Base-by-base conservation (phyloP, 2,113 vertebrate species). In the Paradoxurus hermaphroditus region DNA sequence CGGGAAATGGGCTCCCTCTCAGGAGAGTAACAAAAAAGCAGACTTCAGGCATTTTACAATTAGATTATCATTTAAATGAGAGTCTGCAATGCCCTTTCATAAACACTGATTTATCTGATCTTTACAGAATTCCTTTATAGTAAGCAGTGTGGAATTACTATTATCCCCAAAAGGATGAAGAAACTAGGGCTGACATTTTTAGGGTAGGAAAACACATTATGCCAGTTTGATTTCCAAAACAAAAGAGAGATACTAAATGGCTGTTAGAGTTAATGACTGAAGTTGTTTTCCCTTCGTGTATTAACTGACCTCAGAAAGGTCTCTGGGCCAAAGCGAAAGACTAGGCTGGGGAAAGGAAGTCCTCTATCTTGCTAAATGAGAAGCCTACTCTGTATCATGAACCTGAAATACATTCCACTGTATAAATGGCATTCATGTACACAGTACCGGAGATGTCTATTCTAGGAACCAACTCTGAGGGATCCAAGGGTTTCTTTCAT, bases 1-100 rank as follows among this genome's bases (percentile, higher is more conserved):
- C 0, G 34, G 53, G 12, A 46, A 12, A 51, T 16, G 49, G 23
- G 63, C 11, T 90, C 79, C 53, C 41, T 84, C 59, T 67, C 15
- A 84, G 29, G n/a, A 82, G 14, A 73, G 25, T 70, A 93, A 88
- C n/a, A 94, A 97, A 95, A 79, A 91, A 87, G 63, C 31, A 83
- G 59, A 73, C 44, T 84, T 88, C 8, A 73, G 49, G 62, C 44
- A 95, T 79, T 88, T 77, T 77, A 79, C n/a, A 65, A 72, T 56
- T 63, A 95, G 31, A 72, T 78, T 79, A 91, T 39, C 62, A 72
- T 88, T 94, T 59, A 83, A 88, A 68, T 62, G 56, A 75, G 18
- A 63, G 16, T 84, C 53, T 72, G 39, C 39, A 56, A 91, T 59
- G 27, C 36, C 83, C 78, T 91, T 94, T 78, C 39, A 95, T 49